A percentile compares a stretch with the other conserved stretches of the same genome.
Conservation (phyloP, 2,113 vertebrate species). For the Pontoporia blainvillei region DNA sequence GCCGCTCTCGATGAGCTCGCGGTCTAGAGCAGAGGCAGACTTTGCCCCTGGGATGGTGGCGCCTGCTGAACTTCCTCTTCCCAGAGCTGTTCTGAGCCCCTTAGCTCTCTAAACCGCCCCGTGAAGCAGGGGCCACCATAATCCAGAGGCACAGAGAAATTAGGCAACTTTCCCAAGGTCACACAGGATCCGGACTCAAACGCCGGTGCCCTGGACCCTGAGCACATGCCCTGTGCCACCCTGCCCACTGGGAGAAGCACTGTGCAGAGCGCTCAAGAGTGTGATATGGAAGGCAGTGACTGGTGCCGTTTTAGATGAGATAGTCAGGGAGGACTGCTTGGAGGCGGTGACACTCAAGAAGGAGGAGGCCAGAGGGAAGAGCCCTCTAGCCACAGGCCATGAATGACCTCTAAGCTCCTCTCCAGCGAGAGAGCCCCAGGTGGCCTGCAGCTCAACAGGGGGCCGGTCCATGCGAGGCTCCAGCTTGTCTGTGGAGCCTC, state of each 20-base stretch:
- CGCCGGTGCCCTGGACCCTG: fast-evolving
- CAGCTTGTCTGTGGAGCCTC: background rate
- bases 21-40: background rate
- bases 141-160: background rate
- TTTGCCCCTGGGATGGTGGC: too few species aligned
- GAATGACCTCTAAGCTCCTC: background rate
- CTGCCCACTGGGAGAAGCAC: fast-evolving
- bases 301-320: background rate
- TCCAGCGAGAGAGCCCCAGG: fast-evolving
- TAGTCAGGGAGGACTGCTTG: background rate
- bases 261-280: fast-evolving
- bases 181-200: background rate
- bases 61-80: fast-evolving
- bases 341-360: background rate
- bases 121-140: too few species aligned
- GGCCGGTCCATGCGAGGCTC: fast-evolving
- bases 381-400: background rate
- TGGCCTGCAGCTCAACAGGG: too few species aligned
- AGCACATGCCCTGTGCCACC: fast-evolving
- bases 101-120: background rate
- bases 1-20: fast-evolving
- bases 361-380: background rate
- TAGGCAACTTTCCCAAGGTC: background rate
- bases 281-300: background rate
- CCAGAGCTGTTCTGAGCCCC: background rate